These are phyloP conservation scores for Drosophila kanekoi DNA, from an alignment of 2,888 invertebrate species.

Conservation along the genomic window DNA sequence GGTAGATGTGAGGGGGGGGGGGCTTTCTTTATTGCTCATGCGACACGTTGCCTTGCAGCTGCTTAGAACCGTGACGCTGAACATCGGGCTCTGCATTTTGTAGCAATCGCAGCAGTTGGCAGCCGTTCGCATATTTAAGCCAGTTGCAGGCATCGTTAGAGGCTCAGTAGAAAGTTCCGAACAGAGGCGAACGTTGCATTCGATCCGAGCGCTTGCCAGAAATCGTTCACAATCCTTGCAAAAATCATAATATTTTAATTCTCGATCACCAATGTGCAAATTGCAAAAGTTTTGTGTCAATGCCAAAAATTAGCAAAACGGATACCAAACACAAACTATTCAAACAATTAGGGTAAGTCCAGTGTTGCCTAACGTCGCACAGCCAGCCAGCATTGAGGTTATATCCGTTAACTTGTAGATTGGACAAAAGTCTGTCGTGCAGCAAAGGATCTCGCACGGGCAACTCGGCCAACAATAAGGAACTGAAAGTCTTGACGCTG, in stretches of 20 bases:
- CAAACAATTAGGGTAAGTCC: slow-evolving; percentile 63
- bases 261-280: slow-evolving; percentile 63
- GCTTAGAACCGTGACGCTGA: slow-evolving; percentile 25
- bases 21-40: slow-evolving; percentile 58
- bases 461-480: slow-evolving; percentile 84
- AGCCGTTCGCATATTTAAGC: slow-evolving; percentile 74
- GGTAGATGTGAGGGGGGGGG: neutral
- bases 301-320: slow-evolving; percentile 80
- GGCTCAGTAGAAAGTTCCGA: slow-evolving; percentile 78
- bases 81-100: slow-evolving; percentile 11
- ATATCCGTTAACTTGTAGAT: slow-evolving; percentile 59
- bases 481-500: slow-evolving; percentile 84
- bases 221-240: slow-evolving; percentile 23
- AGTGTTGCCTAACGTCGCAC: neutral
- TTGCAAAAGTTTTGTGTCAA: slow-evolving; percentile 83
- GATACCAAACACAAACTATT: slow-evolving; percentile 72
- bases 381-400: neutral
- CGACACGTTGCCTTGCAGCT: slow-evolving; percentile 48
- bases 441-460: slow-evolving; percentile 84
- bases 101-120: neutral
- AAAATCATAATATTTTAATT: slow-evolving; percentile 30
- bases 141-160: slow-evolving; percentile 60
- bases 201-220: slow-evolving; percentile 9
- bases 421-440: slow-evolving; percentile 82
- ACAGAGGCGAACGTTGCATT: slow-evolving; percentile 54